Evolutionary conservation across 2,888 invertebrate genomes (phyloP).

Genomic region (Polyommatus iphigenia): DNA sequence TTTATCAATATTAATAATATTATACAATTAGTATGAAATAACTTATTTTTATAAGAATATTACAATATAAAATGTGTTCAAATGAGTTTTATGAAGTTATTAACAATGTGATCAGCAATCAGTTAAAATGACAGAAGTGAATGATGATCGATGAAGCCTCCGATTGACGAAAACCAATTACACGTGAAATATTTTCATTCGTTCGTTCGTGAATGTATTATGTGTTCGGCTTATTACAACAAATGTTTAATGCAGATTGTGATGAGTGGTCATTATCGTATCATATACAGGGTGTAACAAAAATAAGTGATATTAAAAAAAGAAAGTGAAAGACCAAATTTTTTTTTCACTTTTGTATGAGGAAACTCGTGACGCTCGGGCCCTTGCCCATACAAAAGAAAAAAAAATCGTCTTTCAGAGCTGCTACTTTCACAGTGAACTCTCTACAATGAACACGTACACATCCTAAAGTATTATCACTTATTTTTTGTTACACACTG

Average conservation of each 20-base stretch:
- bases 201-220: slow-evolving; percentile 9
- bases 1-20: not conserved
- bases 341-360: too few relatives aligned
- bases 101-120: not conserved
- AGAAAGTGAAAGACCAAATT: too few relatives aligned
- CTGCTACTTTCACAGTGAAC: too few relatives aligned
- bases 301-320: too few relatives aligned
- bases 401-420: too few relatives aligned
- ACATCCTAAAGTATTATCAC: too few relatives aligned
- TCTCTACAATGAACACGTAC: too few relatives aligned
- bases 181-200: slow-evolving; percentile 3
- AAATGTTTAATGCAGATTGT: not conserved
- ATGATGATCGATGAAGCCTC: slow-evolving; percentile 2
- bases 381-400: too few relatives aligned
- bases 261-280: not conserved
- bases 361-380: too few relatives aligned
- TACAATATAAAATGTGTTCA: not conserved
- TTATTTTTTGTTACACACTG: too few relatives aligned
- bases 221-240: not conserved
- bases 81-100: not conserved
- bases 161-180: not conserved
- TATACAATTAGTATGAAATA: not conserved
- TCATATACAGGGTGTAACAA: too few relatives aligned
- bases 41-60: not conserved
- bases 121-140: not conserved